A percentile compares a stretch with the other conserved stretches of the same genome.
Evolutionary conservation across 2,113 vertebrate species (phyloP).

Genomic region (Nyctibius bracteatus): DNA sequence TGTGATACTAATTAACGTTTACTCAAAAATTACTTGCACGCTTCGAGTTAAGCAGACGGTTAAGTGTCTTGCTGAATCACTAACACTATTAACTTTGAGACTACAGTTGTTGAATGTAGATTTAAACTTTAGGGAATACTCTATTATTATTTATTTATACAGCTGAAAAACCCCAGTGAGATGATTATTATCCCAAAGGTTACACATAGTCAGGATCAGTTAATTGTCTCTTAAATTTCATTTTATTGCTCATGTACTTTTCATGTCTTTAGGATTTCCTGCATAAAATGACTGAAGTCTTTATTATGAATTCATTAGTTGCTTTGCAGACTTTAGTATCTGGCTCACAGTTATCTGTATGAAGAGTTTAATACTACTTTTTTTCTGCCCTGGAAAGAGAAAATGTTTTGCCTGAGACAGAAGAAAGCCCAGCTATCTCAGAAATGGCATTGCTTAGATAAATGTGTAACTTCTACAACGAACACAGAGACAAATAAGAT

Average conservation of each 20-base stretch:
- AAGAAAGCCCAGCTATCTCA: neutral
- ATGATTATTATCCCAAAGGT: neutral
- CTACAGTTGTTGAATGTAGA: neutral
- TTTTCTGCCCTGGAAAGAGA: neutral
- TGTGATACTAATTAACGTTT: neutral
- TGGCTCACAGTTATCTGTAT: neutral
- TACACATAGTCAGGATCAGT: neutral
- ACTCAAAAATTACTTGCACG: neutral
- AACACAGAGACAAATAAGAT: neutral
- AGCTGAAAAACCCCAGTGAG: neutral
- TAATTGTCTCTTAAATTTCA: constrained; percentile 7
- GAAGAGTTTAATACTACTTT: neutral
- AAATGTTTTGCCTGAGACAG: neutral
- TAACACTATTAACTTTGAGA: neutral
- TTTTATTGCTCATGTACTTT: neutral
- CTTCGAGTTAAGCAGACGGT: neutral
- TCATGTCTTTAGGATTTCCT: neutral
- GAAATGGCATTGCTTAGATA: neutral
- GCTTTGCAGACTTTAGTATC: neutral
- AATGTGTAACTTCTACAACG: neutral
- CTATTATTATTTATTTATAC: constrained; percentile 9
- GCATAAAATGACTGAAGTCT: neutral
- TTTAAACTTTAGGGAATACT: neutral
- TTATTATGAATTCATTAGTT: neutral
- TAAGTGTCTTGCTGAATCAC: neutral